Evolutionary conservation across 1,140 invertebrate species (phyloP).

Genomic region (Tetramorium parvispinum): DNA sequence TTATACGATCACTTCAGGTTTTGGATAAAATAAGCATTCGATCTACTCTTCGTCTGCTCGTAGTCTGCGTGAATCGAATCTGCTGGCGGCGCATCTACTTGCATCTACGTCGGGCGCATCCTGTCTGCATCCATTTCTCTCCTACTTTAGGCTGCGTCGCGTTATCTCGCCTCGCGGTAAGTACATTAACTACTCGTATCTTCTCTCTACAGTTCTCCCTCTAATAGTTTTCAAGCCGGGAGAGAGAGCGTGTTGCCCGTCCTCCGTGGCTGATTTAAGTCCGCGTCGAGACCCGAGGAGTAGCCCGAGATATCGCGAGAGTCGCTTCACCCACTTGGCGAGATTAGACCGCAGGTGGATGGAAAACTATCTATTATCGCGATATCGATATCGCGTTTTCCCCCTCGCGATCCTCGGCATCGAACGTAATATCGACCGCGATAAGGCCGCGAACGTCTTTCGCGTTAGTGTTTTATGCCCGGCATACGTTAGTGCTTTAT

Average conservation of each 20-base stretch:
- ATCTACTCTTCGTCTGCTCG: not conserved
- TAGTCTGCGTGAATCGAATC: not conserved
- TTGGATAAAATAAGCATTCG: not conserved
- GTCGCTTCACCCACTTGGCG: conserved; percentile 25
- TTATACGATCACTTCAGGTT: not conserved
- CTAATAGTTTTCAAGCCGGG: conserved; percentile 69
- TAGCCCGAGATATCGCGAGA: conserved; percentile 29
- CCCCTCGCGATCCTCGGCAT: conserved; percentile 7
- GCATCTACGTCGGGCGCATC: conserved; percentile 10
- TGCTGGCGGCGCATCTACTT: not conserved
- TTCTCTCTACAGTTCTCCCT: conserved; percentile 54
- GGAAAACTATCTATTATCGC: conserved; percentile 41
- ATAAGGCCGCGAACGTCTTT: not conserved
- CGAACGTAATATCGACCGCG: conserved; percentile 12
- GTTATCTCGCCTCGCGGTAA: conserved; percentile 72
- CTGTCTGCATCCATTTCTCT: conserved; percentile 50
- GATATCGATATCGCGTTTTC: conserved; percentile 37
- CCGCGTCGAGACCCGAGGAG: not conserved
- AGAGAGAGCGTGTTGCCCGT: conserved; percentile 66
- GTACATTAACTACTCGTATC: conserved; percentile 74
- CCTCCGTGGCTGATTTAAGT: conserved; percentile 44
- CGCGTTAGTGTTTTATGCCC: conserved; percentile 25
- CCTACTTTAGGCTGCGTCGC: conserved; percentile 29
- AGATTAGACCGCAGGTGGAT: conserved; percentile 44
- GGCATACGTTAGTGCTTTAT: conserved; percentile 15